Evolutionary conservation across 2,888 invertebrate genomes (phyloP).

Genomic region (Eulithis testata): DNA sequence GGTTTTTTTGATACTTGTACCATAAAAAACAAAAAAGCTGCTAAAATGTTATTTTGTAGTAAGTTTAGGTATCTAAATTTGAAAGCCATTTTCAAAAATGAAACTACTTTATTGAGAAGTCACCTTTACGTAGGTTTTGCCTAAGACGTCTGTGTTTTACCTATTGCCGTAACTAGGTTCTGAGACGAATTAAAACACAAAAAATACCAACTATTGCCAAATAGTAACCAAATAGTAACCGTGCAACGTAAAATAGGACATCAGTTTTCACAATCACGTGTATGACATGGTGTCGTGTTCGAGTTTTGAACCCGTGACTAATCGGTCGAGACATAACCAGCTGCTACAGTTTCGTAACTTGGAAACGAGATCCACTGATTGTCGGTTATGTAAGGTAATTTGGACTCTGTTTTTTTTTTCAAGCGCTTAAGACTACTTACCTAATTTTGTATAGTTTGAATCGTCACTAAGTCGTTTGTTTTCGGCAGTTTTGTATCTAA

Average conservation of each 20-base stretch:
- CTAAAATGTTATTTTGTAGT: no score
- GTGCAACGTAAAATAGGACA: constrained; percentile 21
- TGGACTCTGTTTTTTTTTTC: constrained; percentile 14
- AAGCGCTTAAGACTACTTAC: background rate
- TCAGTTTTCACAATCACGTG: constrained; percentile 40
- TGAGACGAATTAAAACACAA: background rate
- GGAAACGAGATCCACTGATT: constrained; percentile 27
- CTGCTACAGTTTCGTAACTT: constrained; percentile 35
- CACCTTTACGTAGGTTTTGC: no score
- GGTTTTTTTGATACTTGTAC: no score
- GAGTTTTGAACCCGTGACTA: constrained; percentile 54
- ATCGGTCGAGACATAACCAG: constrained; percentile 56
- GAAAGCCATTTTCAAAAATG: no score
- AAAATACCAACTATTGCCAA: constrained; percentile 8
- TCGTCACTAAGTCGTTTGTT: no score
- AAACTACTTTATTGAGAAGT: no score
- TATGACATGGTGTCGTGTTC: constrained; percentile 35
- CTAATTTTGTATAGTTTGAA: background rate
- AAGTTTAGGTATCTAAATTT: no score
- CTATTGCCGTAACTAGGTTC: background rate
- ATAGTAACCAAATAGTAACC: constrained; percentile 3
- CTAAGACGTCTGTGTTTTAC: background rate
- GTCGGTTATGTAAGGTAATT: constrained; percentile 29
- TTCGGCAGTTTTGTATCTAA: background rate
- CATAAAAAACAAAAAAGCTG: no score